Evolutionary conservation across 2,797 vertebrate genomes (phyloP), one percentile per base, ranked within the genome.

Genomic region (Sebastes umbrosus): DNA sequence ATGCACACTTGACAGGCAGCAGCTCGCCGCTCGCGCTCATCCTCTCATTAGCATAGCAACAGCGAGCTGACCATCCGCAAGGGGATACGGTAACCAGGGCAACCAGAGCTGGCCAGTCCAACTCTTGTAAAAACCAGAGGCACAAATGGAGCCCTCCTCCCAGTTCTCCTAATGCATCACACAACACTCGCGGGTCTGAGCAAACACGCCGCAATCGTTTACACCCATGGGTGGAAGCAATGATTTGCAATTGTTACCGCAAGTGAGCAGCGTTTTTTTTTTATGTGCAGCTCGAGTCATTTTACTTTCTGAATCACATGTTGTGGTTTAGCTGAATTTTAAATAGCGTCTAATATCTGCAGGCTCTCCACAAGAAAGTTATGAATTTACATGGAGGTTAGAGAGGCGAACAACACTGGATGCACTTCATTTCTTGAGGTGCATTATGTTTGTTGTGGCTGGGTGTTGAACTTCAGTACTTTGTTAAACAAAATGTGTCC

Each of bases 21-120:
- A 24, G 80, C 79, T 55, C 14, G 69, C 71, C 16, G 66, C 76
- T 87, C 59, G 4, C 75, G 77, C 69, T 90, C 85, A 77, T 83
- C 31, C 78, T 83, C 88, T 90, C 90, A 94, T 94, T 94, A 94
- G 93, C 93, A 94, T 94, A 93, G 88, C 90, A 93, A 92, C 93
- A 86, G 88, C 63, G 82, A 85, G 90, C 93, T 93, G 92, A 95
- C 94, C 92, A 86, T 92, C 91, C 90, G 18, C 79, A 72, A 84
- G 92, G 91, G 93, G 93, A 93, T 85, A 85, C 84, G 34, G 94
- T 96, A 94, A 93, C 94, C 93, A 88, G 83, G 93, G 94, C 94
- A 95, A 95, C 94, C 84, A 58, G 79, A 88, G 85, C 82, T 82
- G 88, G 87, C 80, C 87, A 32, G 91, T 88, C 87, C 86, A 85